Base-by-base conservation (phyloP, 2,888 invertebrate species). In the Thereva unica region DNA sequence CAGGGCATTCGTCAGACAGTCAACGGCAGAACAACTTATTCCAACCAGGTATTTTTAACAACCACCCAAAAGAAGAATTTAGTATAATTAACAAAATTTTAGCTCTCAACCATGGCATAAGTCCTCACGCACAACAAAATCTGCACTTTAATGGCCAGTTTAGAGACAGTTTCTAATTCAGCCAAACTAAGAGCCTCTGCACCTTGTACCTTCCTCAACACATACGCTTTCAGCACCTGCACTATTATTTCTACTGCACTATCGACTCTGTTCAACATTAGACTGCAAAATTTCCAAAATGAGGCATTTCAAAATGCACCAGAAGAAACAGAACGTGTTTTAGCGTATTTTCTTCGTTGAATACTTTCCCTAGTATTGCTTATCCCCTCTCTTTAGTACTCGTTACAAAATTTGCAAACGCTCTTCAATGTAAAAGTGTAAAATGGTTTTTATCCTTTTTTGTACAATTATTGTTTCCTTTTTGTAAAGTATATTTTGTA, bases 41-140 rank as follows among this genome's bases (percentile, higher is more conserved):
- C 57, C 87, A 89, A 76, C 34, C 45, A 64, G 41, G 61, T 61
- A 50, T 23, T 12, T 74, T 75, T 38, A 79, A 78, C n/a, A 80
- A 79, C 38, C 84, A 86, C 71, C 82, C 82, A 70, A 85, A 86
- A 66, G 91, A 91, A 76, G 92, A 92, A 79, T 82, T 92, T 59
- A 91, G 89, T 76, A 89, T 92, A 74, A 90, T 92, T 42, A 88
- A 90, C 53, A 92, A 92, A 82, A 89, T 92, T 68, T 80, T 92
- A 74, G 90, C 92, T 6, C 80, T 92, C 65, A 91, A 92, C 78
- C 91, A 91, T 74, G 89, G 89, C 55, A 83, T 89, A n/a, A 77
- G 75, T 72, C 75, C 78, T 70, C 80, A 77, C 71, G 75, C 85
- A 72, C 75, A 74, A 74, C 78, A 78, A 75, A 76, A 77, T 70